Percentiles rank a stretch among this genome's conserved stretches.
phyloP scores from a whole-genome alignment of 2,888 invertebrate genomes.

The Diplolepis rosae region DNA sequence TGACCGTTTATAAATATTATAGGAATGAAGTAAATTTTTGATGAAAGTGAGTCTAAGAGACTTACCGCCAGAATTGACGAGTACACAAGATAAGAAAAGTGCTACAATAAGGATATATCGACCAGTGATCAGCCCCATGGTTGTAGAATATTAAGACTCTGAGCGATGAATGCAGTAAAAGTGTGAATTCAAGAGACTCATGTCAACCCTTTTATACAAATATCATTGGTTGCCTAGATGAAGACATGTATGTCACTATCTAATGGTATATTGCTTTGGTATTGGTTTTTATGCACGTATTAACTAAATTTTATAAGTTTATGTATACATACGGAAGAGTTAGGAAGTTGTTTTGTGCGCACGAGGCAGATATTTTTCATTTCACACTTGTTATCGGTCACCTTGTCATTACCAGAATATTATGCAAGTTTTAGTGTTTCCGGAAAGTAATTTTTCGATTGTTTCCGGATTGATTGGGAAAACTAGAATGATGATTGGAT shows the following conservation, averaged over 20 bases:
- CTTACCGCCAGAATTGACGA: slow-evolving; percentile 31
- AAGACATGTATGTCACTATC: background rate
- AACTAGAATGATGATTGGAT: too few species aligned
- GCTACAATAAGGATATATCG: slow-evolving; percentile 35
- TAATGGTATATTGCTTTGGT: background rate
- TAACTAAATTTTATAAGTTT: background rate
- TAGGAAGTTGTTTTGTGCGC: slow-evolving; percentile 26
- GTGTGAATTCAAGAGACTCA: slow-evolving; percentile 39
- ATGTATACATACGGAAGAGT: background rate
- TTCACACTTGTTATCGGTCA: slow-evolving; percentile 42
- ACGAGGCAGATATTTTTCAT: slow-evolving; percentile 25
- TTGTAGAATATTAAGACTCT: slow-evolving; percentile 34
- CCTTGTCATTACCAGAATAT: slow-evolving; percentile 33
- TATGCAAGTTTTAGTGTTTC: background rate
- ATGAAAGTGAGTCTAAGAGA: background rate
- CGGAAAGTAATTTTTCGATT: background rate
- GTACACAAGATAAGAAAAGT: slow-evolving; percentile 32
- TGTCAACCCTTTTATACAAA: slow-evolving; percentile 45
- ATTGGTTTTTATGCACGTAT: background rate
- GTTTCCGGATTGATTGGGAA: background rate
- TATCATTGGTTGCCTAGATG: slow-evolving; percentile 20
- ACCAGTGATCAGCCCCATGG: slow-evolving; percentile 38
- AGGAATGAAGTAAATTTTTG: background rate
- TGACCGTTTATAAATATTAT: background rate
- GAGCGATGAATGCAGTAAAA: too few species aligned